Evolutionary conservation across 2,888 invertebrate species (phyloP), one percentile per base, ranked within the genome.

Genomic region (Agrypnus murinus): DNA sequence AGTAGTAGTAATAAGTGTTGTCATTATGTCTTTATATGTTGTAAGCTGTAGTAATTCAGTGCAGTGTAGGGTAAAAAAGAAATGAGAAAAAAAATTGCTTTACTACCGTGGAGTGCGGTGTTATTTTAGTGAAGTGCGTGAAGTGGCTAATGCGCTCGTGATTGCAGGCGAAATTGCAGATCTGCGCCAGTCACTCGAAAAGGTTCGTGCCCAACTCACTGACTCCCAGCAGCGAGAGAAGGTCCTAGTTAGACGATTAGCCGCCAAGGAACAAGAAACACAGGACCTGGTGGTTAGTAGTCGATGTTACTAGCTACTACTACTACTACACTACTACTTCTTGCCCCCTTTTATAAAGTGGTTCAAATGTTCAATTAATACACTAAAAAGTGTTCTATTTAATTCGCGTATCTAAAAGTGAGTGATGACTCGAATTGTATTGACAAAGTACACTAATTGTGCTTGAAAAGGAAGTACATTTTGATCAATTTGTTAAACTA

Each of bases 201-300:
- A 93, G 83, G 88, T 93, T 82, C 92, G 92, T 81, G 91, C 92
- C 80, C 95, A 96, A 84, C 92, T 93, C 82, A 88, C 90, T 66
- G 98, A 98, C 84, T 93, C 95, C 74, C 93, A 95, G 82, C 92
- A 96, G 79, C 91, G 96, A 80, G 98, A 98, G 86, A 95, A 95
- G 86, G 93, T 97, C 75, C 91, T 98, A 78, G 94, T 97, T 78
- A 92, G 97, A 82, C 90, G 97, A 81, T 90, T 98, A 77, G 95
- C 97, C 72, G 94, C 95, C 76, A 98, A 98, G 87, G 98, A 98
- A 84, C 97, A 98, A 86, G 98, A 98, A 87, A 92, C 97, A 85
- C 97, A 98, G 87, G 97, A 98, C 87, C 96, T 94, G 88, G 92
- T 95, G 88, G 97, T 97, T 90, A 90, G 94, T 89, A 85, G 72